These are phyloP conservation scores for Symphodus melops DNA, from an alignment of 2,113 vertebrate species.

Conservation along the genomic window DNA sequence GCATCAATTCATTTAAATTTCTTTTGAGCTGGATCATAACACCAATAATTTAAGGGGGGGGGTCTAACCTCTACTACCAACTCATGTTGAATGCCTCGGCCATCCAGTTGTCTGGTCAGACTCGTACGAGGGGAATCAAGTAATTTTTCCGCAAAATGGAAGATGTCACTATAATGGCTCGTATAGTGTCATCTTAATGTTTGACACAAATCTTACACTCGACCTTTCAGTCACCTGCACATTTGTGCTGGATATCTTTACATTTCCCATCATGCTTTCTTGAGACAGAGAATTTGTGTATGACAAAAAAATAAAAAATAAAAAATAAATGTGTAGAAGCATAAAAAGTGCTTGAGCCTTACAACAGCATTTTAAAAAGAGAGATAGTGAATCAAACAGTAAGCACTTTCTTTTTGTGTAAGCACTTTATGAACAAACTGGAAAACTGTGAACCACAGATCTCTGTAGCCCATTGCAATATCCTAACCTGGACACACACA, in stretches of 20 bases:
- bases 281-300: not conserved
- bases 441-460: slow-evolving; percentile 2
- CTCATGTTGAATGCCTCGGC: no score
- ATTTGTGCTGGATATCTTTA: not conserved
- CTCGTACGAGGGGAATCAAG: no score
- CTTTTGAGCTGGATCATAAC: no score
- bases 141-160: no score
- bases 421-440: slow-evolving; percentile 49
- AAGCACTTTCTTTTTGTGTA: slow-evolving; percentile 35
- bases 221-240: not conserved
- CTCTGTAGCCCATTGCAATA: slow-evolving; percentile 1
- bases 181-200: no score
- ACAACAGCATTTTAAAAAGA: slow-evolving; percentile 17
- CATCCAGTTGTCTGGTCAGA: no score
- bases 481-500: slow-evolving; percentile 19
- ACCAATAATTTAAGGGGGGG: no score
- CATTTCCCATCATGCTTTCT: not conserved
- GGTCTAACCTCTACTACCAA: no score
- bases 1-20: no score
- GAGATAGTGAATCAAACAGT: slow-evolving; percentile 10
- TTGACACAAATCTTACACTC: no score
- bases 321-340: not conserved
- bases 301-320: not conserved
- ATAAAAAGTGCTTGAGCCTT: slow-evolving; percentile 15
- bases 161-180: no score